Conservation (phyloP, 2,797 vertebrate species). For the Zalophus californianus region DNA sequence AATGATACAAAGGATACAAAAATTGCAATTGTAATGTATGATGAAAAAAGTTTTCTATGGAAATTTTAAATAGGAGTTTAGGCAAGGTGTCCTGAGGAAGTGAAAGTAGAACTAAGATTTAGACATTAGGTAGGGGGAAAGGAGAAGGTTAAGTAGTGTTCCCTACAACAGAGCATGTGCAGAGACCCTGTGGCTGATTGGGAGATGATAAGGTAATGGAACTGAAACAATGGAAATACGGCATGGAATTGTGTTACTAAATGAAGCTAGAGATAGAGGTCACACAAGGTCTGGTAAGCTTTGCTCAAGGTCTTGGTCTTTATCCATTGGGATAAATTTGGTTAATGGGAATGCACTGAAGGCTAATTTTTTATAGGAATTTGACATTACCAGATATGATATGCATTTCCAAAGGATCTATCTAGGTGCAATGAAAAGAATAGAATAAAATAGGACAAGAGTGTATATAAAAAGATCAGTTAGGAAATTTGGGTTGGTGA, state of each 20-base stretch:
- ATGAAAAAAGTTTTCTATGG: background rate
- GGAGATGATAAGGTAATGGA: background rate
- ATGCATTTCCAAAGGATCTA: background rate
- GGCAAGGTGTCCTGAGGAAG: background rate
- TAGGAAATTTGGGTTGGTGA: background rate
- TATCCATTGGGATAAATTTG: background rate
- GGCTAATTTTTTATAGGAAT: background rate
- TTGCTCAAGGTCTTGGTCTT: conserved; percentile 1
- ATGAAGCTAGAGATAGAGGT: background rate
- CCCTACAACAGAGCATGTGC: background rate
- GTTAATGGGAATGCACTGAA: background rate
- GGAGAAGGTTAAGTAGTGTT: background rate
- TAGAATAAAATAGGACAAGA: background rate
- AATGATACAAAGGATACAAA: background rate
- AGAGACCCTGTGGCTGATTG: background rate
- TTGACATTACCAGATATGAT: background rate
- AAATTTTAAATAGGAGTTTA: background rate
- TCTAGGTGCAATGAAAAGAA: background rate
- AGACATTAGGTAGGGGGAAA: background rate
- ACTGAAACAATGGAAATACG: background rate
- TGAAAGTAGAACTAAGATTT: background rate
- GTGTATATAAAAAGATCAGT: background rate
- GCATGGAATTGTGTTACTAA: background rate
- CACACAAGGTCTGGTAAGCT: background rate
- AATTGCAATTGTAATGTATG: background rate